Conservation (phyloP, 2,888 invertebrate species). For the Sminthurides aquaticus region DNA sequence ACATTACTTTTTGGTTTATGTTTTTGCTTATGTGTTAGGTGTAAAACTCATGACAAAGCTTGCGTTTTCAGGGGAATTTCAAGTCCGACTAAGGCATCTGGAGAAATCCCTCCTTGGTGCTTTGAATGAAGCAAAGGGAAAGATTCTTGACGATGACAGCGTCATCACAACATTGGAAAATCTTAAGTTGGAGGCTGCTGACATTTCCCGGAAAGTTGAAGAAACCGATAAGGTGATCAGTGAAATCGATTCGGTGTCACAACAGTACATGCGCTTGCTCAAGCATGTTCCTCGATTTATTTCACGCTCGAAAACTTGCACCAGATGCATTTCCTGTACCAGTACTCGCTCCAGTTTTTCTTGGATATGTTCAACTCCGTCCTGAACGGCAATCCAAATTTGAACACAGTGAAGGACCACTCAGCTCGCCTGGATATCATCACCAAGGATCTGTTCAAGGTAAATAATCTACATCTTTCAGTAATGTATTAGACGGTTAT, state of each 20-base stretch:
- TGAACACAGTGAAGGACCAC: constrained; percentile 75
- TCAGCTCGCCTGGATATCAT: constrained; percentile 75
- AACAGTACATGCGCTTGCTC: constrained; percentile 94
- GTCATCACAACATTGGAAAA: constrained; percentile 97
- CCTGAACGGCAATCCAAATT: constrained; percentile 68
- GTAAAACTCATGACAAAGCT: neutral
- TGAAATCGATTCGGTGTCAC: constrained; percentile 95
- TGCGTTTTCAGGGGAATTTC: constrained; percentile 76
- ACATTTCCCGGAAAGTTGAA: constrained; percentile 88
- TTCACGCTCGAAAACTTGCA: constrained; percentile 97
- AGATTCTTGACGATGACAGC: constrained; percentile 94
- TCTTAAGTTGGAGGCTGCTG: constrained; percentile 94
- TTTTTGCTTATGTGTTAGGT: too few relatives aligned
- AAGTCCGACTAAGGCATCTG: constrained; percentile 84
- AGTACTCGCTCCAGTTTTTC: constrained; percentile 98
- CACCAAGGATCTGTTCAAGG: constrained; percentile 86
- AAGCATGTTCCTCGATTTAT: constrained; percentile 97
- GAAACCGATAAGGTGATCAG: constrained; percentile 96
- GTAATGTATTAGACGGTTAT: neutral
- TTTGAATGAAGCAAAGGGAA: constrained; percentile 96
- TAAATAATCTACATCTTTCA: constrained; percentile 47
- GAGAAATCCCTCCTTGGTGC: constrained; percentile 96
- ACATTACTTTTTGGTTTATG: too few relatives aligned
- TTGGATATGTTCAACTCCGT: constrained; percentile 95
- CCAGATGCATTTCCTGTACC: constrained; percentile 97